These are phyloP conservation scores for Montipora capricornis DNA, from an alignment of 64 coral and sea anemone genomes.

Conservation along the genomic window DNA sequence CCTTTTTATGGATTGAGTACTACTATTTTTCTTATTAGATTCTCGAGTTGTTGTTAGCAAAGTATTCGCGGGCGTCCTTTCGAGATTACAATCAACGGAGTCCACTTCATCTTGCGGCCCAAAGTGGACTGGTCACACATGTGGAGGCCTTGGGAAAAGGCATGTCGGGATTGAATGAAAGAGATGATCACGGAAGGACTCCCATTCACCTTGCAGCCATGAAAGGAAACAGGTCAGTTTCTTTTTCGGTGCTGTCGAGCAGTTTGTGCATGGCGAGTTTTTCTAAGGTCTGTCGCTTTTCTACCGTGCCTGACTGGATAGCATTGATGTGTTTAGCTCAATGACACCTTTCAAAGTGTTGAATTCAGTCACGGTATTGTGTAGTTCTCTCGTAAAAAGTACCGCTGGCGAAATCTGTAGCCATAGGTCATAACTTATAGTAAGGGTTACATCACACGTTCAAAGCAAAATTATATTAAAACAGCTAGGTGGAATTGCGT, in stretches of 20 bases:
- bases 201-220: constrained; percentile 55
- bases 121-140: constrained; percentile 6
- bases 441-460: no score
- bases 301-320: no score
- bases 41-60: constrained; percentile 19
- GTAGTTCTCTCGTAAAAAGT: no score
- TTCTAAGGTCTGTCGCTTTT: no score
- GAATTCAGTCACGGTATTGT: no score
- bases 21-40: not conserved
- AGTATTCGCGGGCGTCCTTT: constrained; percentile 43
- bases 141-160: constrained; percentile 56
- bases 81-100: constrained; percentile 58
- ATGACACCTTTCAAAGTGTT: no score
- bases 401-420: no score
- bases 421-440: no score
- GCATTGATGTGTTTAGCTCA: no score
- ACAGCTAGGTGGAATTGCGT: no score
- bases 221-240: constrained; percentile 41
- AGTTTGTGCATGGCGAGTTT: not conserved
- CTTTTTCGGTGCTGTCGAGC: not conserved
- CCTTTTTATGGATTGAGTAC: not conserved
- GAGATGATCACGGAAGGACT: constrained; percentile 66
- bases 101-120: constrained; percentile 57
- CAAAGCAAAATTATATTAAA: no score
- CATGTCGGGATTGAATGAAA: constrained; percentile 38